These are phyloP conservation scores for Pelagia noctiluca DNA, from an alignment of 30 jellyfish, hydroid and myxozoan genomes.

Conservation along the genomic window DNA sequence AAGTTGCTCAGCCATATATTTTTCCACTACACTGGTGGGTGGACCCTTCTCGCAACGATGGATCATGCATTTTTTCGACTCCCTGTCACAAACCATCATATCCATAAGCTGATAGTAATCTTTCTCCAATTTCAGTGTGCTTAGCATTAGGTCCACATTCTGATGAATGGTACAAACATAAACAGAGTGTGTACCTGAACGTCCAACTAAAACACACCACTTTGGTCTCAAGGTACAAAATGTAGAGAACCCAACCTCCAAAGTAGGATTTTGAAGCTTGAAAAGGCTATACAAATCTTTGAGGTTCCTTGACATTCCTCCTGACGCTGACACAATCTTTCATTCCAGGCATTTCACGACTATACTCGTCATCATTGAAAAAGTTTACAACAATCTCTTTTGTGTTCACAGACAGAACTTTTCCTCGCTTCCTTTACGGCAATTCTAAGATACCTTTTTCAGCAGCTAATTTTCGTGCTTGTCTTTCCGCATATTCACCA, in stretches of 20 bases:
- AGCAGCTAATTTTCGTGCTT: not conserved
- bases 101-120: slow-evolving; percentile 29
- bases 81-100: slow-evolving; percentile 38
- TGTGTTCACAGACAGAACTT: not conserved
- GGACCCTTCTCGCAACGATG: no score
- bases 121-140: slow-evolving; percentile 1
- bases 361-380: slow-evolving; percentile 23
- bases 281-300: slow-evolving; percentile 32
- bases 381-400: not conserved
- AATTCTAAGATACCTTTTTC: slow-evolving; percentile 16
- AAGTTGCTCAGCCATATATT: no score
- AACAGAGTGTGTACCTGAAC: slow-evolving; percentile 78
- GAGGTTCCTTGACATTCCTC: slow-evolving; percentile 18
- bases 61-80: slow-evolving; percentile 69
- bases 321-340: slow-evolving; percentile 38
- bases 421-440: slow-evolving; percentile 5
- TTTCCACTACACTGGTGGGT: no score
- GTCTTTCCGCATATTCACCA: slow-evolving; percentile 2
- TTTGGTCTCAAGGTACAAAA: slow-evolving; percentile 75
- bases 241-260: slow-evolving; percentile 64
- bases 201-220: slow-evolving; percentile 75
- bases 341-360: slow-evolving; percentile 23
- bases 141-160: slow-evolving; percentile 42
- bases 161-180: slow-evolving; percentile 79
- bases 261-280: slow-evolving; percentile 37